Evolutionary conservation across 2,113 vertebrate genomes (phyloP), one percentile per base, ranked within the genome.

Genomic region (Hiodon alosoides): DNA sequence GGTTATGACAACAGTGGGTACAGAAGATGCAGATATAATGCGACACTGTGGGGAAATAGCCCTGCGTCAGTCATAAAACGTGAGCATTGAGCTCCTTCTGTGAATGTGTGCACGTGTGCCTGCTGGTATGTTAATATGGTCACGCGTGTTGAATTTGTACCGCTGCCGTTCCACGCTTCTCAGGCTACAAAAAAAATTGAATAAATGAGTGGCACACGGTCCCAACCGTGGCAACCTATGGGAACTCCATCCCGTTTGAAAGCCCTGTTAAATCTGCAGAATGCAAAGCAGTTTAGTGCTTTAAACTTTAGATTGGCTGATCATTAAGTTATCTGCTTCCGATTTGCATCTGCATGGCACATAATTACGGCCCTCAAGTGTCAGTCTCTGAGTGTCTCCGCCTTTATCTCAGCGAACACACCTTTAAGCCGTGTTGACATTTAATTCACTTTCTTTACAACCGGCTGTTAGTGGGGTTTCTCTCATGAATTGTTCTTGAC

Each of bases 401-500:
- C 59, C n/a, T 13, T 4, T 48, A n/a, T 62, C 31, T 9, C 6
- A 10, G 13, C 46, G 11, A 51, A 66, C 57, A 64, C 58, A 8
- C 51, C 64, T 74, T 66, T 3, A 11, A 8, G 57, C 52, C 5
- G 55, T 72, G 76, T 17, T 62, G 11, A 72, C 64, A 65, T 7
- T 73, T 65, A 5, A 65, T 53, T 53, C 78, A 71, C 55, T 64
- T 10, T 79, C 53, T 48, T 17, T 64, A 50, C 57, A 16, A 57
- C 8, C 11, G 54, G 66, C 75, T 59, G 62, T 76, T 72, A 4
- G 57, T 57, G 73, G 71, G 57, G 69, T 51, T 51, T 76, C 57
- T 80, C 70, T 74, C 66, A 80, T 72, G 79, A 73, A 85, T 83
- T 59, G 73, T 58, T 51, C 54, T 48, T 64, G 51, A 66, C 51